These are phyloP conservation scores for Sterrhoptilus dennistouni DNA, from an alignment of 2,113 vertebrate genomes.

Conservation along the genomic window DNA sequence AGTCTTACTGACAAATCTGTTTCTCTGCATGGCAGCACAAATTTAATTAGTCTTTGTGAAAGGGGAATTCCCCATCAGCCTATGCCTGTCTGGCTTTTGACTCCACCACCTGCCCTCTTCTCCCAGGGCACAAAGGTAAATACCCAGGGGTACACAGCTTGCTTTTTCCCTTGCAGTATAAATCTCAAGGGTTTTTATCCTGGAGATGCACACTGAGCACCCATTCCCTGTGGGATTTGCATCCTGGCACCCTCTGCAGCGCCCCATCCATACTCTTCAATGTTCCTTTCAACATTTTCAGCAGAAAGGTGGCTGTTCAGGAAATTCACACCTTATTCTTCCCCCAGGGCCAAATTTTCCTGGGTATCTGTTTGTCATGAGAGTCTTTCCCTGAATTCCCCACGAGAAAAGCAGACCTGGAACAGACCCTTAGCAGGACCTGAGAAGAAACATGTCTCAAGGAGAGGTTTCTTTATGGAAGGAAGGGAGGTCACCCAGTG, in stretches of 20 bases:
- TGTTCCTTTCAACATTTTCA: not conserved
- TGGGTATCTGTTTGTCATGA: not conserved
- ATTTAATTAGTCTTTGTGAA: constrained; percentile 20
- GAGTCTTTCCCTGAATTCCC: not conserved
- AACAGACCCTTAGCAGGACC: not conserved
- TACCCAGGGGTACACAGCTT: not conserved
- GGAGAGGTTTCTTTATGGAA: not conserved
- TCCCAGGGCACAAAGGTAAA: not conserved
- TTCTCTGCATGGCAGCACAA: not conserved
- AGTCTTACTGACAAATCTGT: not conserved
- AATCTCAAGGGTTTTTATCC: not conserved
- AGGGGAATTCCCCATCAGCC: not conserved
- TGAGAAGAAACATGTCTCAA: not conserved
- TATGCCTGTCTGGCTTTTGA: not conserved
- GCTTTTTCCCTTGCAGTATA: not conserved
- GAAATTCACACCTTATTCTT: not conserved
- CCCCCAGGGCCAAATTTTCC: not conserved
- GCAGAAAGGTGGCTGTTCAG: not conserved
- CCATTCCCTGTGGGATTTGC: fast-evolving
- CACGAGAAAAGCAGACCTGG: not conserved
- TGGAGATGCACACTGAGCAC: fast-evolving
- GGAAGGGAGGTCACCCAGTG: not conserved
- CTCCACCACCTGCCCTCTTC: not conserved
- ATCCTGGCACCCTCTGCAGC: fast-evolving
- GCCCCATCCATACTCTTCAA: not conserved